Conservation (phyloP, 2,113 vertebrate genomes). For the Indicator maculatus region DNA sequence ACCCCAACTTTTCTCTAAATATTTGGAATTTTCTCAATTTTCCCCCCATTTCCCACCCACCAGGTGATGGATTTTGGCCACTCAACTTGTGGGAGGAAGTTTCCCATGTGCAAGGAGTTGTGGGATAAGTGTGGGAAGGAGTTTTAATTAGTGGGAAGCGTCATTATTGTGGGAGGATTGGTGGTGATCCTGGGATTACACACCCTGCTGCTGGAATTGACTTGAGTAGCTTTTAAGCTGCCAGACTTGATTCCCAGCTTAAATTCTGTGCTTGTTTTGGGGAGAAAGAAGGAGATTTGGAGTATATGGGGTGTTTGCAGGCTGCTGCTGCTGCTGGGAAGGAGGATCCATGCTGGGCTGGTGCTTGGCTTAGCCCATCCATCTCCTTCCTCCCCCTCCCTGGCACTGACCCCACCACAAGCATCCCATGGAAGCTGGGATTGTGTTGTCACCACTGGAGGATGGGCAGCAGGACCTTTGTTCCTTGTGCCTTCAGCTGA, state of each 20-base stretch:
- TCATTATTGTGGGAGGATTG: constrained; percentile 18
- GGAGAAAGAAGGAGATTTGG: rapidly evolving
- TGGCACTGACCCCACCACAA: background rate
- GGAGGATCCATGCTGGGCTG: background rate
- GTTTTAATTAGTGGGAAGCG: constrained; percentile 37
- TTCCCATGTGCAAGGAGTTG: constrained; percentile 14
- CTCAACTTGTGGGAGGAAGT: background rate
- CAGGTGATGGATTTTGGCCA: rapidly evolving
- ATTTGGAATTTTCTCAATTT: no score
- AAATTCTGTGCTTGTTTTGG: rapidly evolving
- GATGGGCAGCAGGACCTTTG: background rate
- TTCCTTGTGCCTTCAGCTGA: rapidly evolving
- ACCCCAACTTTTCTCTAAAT: background rate
- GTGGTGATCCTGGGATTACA: background rate
- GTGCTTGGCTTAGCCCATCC: background rate
- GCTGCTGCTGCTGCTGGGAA: background rate
- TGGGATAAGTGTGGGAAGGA: constrained; percentile 48
- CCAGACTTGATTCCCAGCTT: rapidly evolving
- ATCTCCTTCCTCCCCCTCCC: background rate
- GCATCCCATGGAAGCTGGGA: rapidly evolving
- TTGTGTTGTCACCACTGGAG: background rate
- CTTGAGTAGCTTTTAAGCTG: background rate
- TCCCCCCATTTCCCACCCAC: rapidly evolving
- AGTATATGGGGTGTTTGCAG: background rate
- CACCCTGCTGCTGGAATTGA: background rate